Conservation (phyloP, 2,113 vertebrate genomes). For the Amblyopsis rosae region DNA sequence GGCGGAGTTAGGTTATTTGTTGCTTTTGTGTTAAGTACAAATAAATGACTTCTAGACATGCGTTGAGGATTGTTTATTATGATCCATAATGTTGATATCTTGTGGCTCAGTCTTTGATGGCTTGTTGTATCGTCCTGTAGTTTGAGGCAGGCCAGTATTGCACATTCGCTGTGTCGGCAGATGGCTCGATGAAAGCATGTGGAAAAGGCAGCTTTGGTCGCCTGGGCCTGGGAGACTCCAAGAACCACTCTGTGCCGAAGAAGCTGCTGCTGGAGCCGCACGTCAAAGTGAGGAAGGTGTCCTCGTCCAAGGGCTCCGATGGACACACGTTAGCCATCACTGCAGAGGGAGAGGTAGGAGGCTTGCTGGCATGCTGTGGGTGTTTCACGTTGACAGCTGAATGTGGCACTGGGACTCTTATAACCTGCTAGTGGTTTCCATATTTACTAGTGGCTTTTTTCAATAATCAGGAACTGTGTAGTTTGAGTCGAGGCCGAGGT, state of each 20-base stretch:
- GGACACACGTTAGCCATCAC: constrained; percentile 83
- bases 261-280: constrained; percentile 81
- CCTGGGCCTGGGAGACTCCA: constrained; percentile 81
- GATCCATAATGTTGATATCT: too few species aligned
- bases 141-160: constrained; percentile 82
- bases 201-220: constrained; percentile 83
- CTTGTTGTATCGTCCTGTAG: too few species aligned
- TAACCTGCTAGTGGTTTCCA: too few species aligned
- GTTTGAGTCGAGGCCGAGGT: too few species aligned
- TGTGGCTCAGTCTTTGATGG: background rate
- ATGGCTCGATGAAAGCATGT: constrained; percentile 79
- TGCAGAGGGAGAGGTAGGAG: constrained; percentile 70
- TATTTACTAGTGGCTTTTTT: too few species aligned
- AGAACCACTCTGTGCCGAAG: constrained; percentile 82
- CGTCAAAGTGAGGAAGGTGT: constrained; percentile 78
- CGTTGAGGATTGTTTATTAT: constrained; percentile 38
- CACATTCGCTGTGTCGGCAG: constrained; percentile 79
- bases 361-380: too few species aligned
- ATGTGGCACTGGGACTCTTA: too few species aligned
- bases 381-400: too few species aligned
- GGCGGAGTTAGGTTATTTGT: constrained; percentile 5
- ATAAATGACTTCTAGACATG: constrained; percentile 48
- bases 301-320: constrained; percentile 82
- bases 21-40: too few species aligned
- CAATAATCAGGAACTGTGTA: too few species aligned